phyloP scores from a whole-genome alignment of 2,797 vertebrate species.

The Hybognathus amarus region DNA sequence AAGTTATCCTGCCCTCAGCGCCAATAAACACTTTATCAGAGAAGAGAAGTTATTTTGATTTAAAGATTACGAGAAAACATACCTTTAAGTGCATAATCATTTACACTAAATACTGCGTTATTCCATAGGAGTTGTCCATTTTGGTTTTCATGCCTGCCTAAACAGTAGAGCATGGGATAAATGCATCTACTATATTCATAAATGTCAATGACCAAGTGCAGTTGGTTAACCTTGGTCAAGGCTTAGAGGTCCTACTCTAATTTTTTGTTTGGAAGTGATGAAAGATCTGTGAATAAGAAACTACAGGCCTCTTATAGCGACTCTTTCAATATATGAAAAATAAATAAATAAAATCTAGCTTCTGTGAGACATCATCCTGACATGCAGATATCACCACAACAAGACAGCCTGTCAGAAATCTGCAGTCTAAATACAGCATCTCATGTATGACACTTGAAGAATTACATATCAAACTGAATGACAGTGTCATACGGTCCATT shows the following conservation, averaged over 20 bases:
- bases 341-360: not conserved
- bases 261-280: not conserved
- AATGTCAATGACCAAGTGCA: not conserved
- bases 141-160: not conserved
- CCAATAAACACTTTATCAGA: no score
- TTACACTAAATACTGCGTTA: not conserved
- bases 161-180: not conserved
- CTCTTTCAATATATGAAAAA: not conserved
- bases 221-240: not conserved
- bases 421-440: slow-evolving; percentile 54
- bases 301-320: not conserved
- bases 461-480: slow-evolving; percentile 47
- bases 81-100: no score
- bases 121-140: not conserved
- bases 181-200: not conserved
- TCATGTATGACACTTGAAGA: slow-evolving; percentile 46
- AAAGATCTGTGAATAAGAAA: not conserved
- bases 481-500: slow-evolving; percentile 48
- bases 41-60: no score
- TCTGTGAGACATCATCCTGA: slow-evolving; percentile 38
- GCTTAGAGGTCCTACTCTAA: not conserved
- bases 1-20: no score
- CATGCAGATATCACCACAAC: slow-evolving; percentile 12
- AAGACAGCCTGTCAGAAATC: not conserved
- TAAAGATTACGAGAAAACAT: no score